phyloP scores from a whole-genome alignment of 1,140 invertebrate genomes.

The Heliconius nattereri region DNA sequence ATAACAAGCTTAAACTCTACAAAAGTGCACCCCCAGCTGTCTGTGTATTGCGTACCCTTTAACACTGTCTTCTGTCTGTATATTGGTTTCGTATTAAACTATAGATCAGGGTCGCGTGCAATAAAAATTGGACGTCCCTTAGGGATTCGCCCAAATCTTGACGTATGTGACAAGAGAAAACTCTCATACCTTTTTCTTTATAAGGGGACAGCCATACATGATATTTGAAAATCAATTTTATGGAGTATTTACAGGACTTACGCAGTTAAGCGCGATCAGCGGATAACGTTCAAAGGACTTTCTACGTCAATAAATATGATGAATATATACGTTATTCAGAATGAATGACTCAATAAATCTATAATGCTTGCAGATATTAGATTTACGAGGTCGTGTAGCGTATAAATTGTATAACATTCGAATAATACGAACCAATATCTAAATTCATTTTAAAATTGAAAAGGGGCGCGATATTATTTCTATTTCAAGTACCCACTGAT shows the following conservation, averaged over 20 bases:
- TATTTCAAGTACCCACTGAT: slow-evolving; percentile 44
- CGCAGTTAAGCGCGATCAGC: slow-evolving; percentile 37
- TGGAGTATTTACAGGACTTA: slow-evolving; percentile 33
- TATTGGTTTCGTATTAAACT: slow-evolving; percentile 69
- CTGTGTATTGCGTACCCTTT: slow-evolving; percentile 54
- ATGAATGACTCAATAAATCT: slow-evolving; percentile 69
- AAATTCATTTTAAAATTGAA: slow-evolving; percentile 48
- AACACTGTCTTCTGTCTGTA: slow-evolving; percentile 52
- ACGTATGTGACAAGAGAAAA: slow-evolving; percentile 73
- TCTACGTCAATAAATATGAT: slow-evolving; percentile 55
- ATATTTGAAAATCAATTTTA: slow-evolving; percentile 73
- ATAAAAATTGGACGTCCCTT: slow-evolving; percentile 76
- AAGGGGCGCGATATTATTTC: slow-evolving; percentile 52
- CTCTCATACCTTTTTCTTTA: slow-evolving; percentile 64
- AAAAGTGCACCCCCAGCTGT: slow-evolving; percentile 42
- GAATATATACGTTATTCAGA: slow-evolving; percentile 59
- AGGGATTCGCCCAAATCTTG: slow-evolving; percentile 75
- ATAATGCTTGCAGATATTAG: slow-evolving; percentile 63
- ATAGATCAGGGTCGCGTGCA: slow-evolving; percentile 70
- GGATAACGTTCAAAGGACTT: slow-evolving; percentile 38
- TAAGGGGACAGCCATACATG: slow-evolving; percentile 50
- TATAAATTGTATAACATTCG: slow-evolving; percentile 65
- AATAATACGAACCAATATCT: slow-evolving; percentile 54
- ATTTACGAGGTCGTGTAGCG: slow-evolving; percentile 61
- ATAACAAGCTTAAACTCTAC: slow-evolving; percentile 18